phyloP scores from a whole-genome alignment of 2,113 vertebrate species.

The Verasper variegatus region DNA sequence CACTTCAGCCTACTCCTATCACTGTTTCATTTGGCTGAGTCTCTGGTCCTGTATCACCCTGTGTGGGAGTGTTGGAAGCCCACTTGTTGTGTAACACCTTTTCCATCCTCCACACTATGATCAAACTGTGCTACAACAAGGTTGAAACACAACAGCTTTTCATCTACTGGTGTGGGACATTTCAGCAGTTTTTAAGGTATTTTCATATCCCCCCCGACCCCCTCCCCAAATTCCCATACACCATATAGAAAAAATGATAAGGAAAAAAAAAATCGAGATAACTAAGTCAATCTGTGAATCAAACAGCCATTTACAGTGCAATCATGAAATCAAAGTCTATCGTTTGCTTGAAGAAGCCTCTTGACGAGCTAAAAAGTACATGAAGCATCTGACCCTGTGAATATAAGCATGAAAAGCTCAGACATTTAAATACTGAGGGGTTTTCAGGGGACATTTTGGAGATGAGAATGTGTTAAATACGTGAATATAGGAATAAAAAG shows the following conservation, averaged over 20 bases:
- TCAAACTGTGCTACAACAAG: conserved; percentile 55
- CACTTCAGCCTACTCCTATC: conserved; percentile 59
- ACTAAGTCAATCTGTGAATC: no score
- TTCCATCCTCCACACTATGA: conserved; percentile 66
- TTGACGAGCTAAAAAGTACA: no score
- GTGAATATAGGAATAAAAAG: no score
- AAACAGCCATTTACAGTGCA: no score
- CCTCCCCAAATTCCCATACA: neutral
- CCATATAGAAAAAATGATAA: neutral
- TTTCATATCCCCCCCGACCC: neutral
- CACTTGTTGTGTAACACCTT: conserved; percentile 72
- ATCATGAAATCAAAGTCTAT: no score
- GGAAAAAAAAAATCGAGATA: no score
- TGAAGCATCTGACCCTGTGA: no score
- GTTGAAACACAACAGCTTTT: conserved; percentile 62
- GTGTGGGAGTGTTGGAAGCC: conserved; percentile 64
- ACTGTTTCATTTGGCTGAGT: conserved; percentile 54
- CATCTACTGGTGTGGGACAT: conserved; percentile 35
- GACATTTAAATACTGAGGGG: no score
- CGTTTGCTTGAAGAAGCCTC: no score
- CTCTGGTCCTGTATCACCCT: conserved; percentile 45
- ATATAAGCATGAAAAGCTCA: no score
- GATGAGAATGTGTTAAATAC: no score
- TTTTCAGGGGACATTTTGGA: no score
- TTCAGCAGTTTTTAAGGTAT: neutral